Evolutionary conservation across 1,140 invertebrate genomes (phyloP), one percentile per base, ranked within the genome.

Genomic region (Paramacrobiotus metropolitanus): DNA sequence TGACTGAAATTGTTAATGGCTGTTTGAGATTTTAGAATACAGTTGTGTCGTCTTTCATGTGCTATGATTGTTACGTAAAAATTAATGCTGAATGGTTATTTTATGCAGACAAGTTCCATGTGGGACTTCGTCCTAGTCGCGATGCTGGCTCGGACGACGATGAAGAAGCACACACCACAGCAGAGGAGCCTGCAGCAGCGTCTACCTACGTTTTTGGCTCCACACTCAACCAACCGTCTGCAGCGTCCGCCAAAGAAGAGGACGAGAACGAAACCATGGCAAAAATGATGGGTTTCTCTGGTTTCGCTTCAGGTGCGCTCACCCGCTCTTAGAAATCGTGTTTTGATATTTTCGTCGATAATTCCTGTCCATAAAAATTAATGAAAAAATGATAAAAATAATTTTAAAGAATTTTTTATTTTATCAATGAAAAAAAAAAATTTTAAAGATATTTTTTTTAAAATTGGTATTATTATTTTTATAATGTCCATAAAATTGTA

Each of bases 261-360:
- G 29, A 44, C 30, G 59, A 55, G 20, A 44, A 40, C 9, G 2
- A 30, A 29, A 62, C 65, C 21, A 67, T 69, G 59, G 15, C 61
- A 1, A 63, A 66, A 59, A 30, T 67, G 1, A 69, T 69, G 68
- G 68, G 68, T 60, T 69, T 69, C 60, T 44, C 64, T n/a, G 64
- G 65, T 31, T 69, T 69, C 61, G 68, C 65, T 31, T 55, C 48
- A 9, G 48, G 48, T 40, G 34, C 9, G 34, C n/a, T 40, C 9
- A 40, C n/a, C n/a, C n/a, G n/a, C 9, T n/a, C 9, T 40, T 40
- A 9, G 9, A 40, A 40, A 9, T 40, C 9, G 9, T 15, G n/a
- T 40, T 40, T 9, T 40, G 9, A 9, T 40, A 15, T 40, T 40
- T 40, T 15, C 9, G n/a, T 40, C n/a, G 9, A 40, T n/a, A 40